These are phyloP conservation scores for Scaptomyza graminum DNA, from an alignment of 1,140 invertebrate genomes.

Conservation along the genomic window DNA sequence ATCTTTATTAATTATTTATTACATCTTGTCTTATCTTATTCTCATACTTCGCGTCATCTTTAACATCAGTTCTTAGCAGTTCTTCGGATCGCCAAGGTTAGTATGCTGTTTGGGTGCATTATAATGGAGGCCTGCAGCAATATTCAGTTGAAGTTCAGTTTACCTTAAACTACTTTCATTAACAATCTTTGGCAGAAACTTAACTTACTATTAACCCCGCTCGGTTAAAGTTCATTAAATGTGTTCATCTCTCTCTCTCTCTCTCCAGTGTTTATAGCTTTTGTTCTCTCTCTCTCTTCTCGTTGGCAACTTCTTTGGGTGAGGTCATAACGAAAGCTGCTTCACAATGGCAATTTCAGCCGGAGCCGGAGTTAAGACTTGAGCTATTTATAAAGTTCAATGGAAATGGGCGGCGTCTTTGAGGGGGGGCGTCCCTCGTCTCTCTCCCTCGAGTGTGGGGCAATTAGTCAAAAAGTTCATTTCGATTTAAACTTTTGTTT, in stretches of 20 bases:
- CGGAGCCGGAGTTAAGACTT: background rate
- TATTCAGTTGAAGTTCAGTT: too few species aligned
- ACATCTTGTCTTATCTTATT: too few species aligned
- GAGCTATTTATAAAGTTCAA: slow-evolving; percentile 30
- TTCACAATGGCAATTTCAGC: background rate
- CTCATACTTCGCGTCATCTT: too few species aligned
- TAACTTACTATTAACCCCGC: background rate
- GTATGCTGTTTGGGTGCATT: too few species aligned
- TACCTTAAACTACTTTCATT: too few species aligned
- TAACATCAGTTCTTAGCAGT: too few species aligned
- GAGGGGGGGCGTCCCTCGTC: background rate
- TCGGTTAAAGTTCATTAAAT: background rate
- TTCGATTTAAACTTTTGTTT: background rate
- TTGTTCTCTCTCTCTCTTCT: background rate
- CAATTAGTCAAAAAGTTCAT: slow-evolving; percentile 65
- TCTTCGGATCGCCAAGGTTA: too few species aligned
- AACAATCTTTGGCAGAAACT: background rate
- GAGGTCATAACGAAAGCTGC: slow-evolving; percentile 28
- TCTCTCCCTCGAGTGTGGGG: slow-evolving; percentile 45
- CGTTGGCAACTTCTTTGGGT: slow-evolving; percentile 11
- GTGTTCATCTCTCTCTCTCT: slow-evolving; percentile 1
- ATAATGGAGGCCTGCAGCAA: too few species aligned
- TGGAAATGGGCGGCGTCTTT: background rate
- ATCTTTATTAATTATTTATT: too few species aligned
- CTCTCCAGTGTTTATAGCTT: background rate